Base-by-base conservation (phyloP, 2,888 invertebrate species). In the Cynaeus angustus region DNA sequence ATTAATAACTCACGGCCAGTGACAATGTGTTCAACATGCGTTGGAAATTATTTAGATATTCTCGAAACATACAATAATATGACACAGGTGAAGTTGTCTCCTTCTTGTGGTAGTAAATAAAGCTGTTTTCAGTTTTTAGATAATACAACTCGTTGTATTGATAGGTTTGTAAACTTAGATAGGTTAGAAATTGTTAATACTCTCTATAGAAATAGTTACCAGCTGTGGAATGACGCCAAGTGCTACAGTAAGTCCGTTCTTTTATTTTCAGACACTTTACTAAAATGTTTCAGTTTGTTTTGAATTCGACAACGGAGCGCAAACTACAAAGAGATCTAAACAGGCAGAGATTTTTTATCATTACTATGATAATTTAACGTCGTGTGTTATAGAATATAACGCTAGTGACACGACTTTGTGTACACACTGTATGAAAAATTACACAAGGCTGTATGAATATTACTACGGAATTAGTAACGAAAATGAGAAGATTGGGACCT, bases 201-300 rank as follows among this genome's bases (percentile, higher is more conserved):
- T 66, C 87, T 89, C 71, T 88, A 89, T 83, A 81, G 86, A 48
- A 88, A 87, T 77, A 88, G 88, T 73, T 77, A 85, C 66, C 82
- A 86, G 75, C 82, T 91, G 72, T 91, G 91, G 91, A 82, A 85
- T 21, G 87, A 88, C 80, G 91, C 89, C 58, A 88, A 89, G 77
- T 92, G 92, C 83, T 85, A 88, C 83, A 87, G 91, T 91, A 85
- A 81, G 82, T 82, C n/a, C n/a, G n/a, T n/a, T n/a, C n/a, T 9
- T 9, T 33, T 6, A 33, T 2, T 7, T 33, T 9, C 6, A 33
- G 9, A 2, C 12, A 41, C 12, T 41, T 7, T 10, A 13, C 9
- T 33, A 33, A 33, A 33, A 6, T 16, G 13, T 67, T 87, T 70
- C 80, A 91, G 91, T 85, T 79, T 91, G 91, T 81, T 91, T 88